Percentiles rank a stretch among this genome's conserved stretches.
phyloP scores from a whole-genome alignment of 1,140 invertebrate genomes.

The Meteorus sp. region DNA sequence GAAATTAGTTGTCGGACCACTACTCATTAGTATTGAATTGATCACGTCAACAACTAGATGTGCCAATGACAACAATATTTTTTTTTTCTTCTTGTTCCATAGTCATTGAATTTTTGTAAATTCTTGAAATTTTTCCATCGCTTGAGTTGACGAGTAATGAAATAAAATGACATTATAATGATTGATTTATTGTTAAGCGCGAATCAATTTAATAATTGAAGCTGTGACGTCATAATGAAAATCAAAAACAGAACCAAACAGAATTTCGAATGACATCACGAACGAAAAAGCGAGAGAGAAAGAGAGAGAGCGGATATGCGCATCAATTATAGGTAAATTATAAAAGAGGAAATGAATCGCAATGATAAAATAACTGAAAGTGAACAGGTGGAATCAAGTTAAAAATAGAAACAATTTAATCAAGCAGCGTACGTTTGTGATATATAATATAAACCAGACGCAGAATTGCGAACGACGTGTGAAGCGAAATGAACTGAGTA shows the following conservation, averaged over 20 bases:
- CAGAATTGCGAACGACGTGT: conserved; percentile 13
- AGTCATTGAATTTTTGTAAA: background rate
- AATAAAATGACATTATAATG: too few relatives aligned
- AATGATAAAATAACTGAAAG: too few relatives aligned
- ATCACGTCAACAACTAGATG: conserved; percentile 10
- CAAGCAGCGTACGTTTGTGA: conserved; percentile 12
- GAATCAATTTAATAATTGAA: too few relatives aligned
- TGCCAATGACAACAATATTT: conserved; percentile 10
- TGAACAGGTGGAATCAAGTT: background rate
- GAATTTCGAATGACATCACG: background rate
- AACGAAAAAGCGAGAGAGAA: background rate
- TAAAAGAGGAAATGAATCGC: background rate
- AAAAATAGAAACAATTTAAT: conserved; percentile 9
- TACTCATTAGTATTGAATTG: conserved; percentile 8
- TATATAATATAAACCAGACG: background rate
- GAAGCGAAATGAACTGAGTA: conserved; percentile 15
- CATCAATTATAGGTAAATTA: background rate
- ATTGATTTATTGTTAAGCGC: too few relatives aligned
- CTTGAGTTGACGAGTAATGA: background rate
- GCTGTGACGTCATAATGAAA: too few relatives aligned
- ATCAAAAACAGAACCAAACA: background rate
- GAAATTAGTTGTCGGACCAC: background rate
- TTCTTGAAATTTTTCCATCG: background rate
- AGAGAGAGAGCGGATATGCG: background rate
- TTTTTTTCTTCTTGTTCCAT: background rate